phyloP scores from a whole-genome alignment of 2,888 invertebrate species.

The Gandaritis pyraliata region DNA sequence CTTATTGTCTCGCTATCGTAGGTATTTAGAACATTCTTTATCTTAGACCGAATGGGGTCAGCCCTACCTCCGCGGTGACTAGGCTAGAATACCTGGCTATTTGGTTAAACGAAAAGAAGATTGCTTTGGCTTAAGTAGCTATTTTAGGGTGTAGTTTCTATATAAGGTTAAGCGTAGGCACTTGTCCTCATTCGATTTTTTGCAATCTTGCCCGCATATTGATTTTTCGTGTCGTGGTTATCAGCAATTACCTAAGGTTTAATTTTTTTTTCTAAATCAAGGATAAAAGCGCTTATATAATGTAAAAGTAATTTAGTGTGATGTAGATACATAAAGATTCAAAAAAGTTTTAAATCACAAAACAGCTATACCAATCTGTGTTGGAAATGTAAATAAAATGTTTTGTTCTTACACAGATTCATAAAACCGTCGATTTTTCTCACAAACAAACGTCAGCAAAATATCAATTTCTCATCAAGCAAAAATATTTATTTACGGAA shows the following conservation, averaged over 20 bases:
- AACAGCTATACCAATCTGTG: too few species aligned
- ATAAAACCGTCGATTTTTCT: not conserved
- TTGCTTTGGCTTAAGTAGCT: conserved; percentile 8
- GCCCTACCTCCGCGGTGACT: conserved; percentile 15
- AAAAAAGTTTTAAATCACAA: too few species aligned
- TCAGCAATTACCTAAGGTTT: too few species aligned
- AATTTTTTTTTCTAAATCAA: not conserved
- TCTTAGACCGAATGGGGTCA: conserved; percentile 15
- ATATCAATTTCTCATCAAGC: conserved; percentile 15
- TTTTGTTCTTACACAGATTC: not conserved
- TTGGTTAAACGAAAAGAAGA: conserved; percentile 19
- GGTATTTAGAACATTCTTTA: conserved; percentile 23
- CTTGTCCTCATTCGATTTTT: too few species aligned
- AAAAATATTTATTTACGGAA: conserved; percentile 6
- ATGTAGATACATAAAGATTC: too few species aligned
- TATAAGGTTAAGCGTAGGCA: conserved; percentile 6
- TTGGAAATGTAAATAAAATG: not conserved
- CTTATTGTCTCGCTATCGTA: conserved; percentile 13
- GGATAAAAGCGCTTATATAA: too few species aligned
- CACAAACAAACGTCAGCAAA: not conserved
- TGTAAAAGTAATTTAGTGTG: too few species aligned
- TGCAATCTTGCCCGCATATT: too few species aligned
- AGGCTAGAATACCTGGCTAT: conserved; percentile 15
- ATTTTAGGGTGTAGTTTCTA: conserved; percentile 10
- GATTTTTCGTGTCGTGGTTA: too few species aligned